These are phyloP conservation scores for Sisor rabdophorus DNA, from an alignment of 2,113 vertebrate species.

Conservation along the genomic window DNA sequence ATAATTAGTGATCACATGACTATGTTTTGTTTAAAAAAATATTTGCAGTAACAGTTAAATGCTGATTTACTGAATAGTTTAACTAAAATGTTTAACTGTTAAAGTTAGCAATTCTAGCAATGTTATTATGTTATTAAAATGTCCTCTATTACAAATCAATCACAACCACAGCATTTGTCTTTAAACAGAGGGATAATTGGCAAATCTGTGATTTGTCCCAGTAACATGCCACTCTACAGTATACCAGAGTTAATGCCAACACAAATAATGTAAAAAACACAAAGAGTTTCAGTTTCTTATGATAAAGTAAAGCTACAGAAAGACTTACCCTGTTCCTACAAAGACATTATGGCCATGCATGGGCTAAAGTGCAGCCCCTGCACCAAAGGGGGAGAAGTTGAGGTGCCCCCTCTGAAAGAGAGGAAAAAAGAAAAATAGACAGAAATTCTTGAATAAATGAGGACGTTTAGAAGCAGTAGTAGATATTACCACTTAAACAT, in stretches of 20 bases:
- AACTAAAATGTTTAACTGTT: not conserved
- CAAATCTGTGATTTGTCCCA: not conserved
- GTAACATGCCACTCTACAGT: not conserved
- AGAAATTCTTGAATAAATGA: not conserved
- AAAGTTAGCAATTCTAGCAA: too few species aligned
- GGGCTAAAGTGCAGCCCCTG: constrained; percentile 72
- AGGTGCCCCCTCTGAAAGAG: constrained; percentile 74
- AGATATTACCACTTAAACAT: not conserved
- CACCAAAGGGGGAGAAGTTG: constrained; percentile 77
- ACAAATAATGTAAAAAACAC: not conserved
- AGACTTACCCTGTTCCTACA: constrained; percentile 70
- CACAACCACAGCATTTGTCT: not conserved
- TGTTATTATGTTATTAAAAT: not conserved
- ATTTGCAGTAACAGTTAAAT: not conserved
- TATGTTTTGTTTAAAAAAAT: not conserved
- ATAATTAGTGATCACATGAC: not conserved
- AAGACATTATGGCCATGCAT: constrained; percentile 35
- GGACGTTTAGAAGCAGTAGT: not conserved
- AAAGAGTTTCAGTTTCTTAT: constrained; percentile 60
- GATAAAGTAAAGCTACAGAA: constrained; percentile 30
- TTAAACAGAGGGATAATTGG: not conserved
- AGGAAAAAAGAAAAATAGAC: constrained; percentile 50
- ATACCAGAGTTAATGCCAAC: not conserved
- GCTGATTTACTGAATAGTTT: not conserved
- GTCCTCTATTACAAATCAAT: not conserved